Percentiles rank a stretch among this genome's conserved stretches.
phyloP scores from a whole-genome alignment of 2,888 invertebrate genomes.

The Ophioninae sp. region DNA sequence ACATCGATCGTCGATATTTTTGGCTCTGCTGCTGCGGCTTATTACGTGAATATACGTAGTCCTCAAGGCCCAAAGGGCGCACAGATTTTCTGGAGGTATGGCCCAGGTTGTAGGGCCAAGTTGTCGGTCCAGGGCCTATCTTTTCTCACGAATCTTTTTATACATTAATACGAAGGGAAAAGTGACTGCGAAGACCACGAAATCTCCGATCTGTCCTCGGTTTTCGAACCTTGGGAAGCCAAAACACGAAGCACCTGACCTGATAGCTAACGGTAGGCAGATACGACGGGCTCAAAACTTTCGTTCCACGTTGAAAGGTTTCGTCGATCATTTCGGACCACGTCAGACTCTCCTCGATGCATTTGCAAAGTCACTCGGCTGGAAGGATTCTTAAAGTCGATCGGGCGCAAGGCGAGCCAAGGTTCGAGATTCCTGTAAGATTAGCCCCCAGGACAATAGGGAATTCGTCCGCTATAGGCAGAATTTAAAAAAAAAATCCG shows the following conservation, averaged over 20 bases:
- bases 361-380: constrained; percentile 24
- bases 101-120: too few relatives aligned
- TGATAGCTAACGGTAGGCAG: not conserved
- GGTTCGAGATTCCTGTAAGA: constrained; percentile 51
- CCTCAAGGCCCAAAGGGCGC: not conserved
- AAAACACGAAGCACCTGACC: not conserved
- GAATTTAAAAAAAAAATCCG: constrained; percentile 48
- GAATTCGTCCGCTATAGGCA: constrained; percentile 45
- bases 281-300: not conserved
- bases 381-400: constrained; percentile 38
- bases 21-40: not conserved
- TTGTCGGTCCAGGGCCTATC: not conserved
- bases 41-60: not conserved
- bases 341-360: constrained; percentile 12
- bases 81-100: not conserved
- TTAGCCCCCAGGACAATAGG: constrained; percentile 57
- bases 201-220: too few relatives aligned
- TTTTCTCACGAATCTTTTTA: not conserved
- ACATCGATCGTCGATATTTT: constrained; percentile 48
- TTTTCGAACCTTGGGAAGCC: not conserved
- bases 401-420: constrained; percentile 45
- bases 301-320: constrained; percentile 24
- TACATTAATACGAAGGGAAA: too few relatives aligned
- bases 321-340: constrained; percentile 46
- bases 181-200: too few relatives aligned